Conservation (phyloP, 2,888 invertebrate species). For the Tetrapedia diversipes region DNA sequence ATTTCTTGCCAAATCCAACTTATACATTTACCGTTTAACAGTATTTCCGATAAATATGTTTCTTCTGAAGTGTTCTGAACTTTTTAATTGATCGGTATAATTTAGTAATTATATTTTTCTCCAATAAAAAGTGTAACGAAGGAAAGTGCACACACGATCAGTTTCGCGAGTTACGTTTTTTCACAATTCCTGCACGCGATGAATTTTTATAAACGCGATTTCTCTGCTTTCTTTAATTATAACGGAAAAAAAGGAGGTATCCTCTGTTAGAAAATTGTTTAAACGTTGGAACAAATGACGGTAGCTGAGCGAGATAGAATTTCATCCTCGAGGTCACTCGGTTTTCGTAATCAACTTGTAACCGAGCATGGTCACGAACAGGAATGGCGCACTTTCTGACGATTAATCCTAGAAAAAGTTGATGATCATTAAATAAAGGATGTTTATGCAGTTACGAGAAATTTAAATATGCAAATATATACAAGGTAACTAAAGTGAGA, state of each 20-base stretch:
- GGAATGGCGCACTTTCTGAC: neutral
- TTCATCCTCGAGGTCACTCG: slow-evolving; percentile 29
- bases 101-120: too few species aligned
- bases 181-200: neutral
- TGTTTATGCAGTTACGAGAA: too few species aligned
- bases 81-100: too few species aligned
- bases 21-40: too few species aligned
- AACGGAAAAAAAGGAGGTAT: neutral
- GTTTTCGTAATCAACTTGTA: slow-evolving; percentile 24
- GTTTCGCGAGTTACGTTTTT: neutral
- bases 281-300: slow-evolving; percentile 27
- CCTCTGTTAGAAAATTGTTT: slow-evolving; percentile 20
- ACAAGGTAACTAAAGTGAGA: too few species aligned
- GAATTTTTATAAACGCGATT: slow-evolving; percentile 15
- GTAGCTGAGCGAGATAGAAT: slow-evolving; percentile 14
- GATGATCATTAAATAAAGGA: too few species aligned
- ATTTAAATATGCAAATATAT: too few species aligned
- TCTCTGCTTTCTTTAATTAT: slow-evolving; percentile 15
- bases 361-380: slow-evolving; percentile 1
- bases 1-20: too few species aligned
- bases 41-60: too few species aligned
- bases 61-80: too few species aligned
- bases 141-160: too few species aligned
- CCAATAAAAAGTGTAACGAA: too few species aligned
- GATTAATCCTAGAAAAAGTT: neutral